Base-by-base conservation (phyloP, 2,888 invertebrate species). In the Callimorpha dominula region DNA sequence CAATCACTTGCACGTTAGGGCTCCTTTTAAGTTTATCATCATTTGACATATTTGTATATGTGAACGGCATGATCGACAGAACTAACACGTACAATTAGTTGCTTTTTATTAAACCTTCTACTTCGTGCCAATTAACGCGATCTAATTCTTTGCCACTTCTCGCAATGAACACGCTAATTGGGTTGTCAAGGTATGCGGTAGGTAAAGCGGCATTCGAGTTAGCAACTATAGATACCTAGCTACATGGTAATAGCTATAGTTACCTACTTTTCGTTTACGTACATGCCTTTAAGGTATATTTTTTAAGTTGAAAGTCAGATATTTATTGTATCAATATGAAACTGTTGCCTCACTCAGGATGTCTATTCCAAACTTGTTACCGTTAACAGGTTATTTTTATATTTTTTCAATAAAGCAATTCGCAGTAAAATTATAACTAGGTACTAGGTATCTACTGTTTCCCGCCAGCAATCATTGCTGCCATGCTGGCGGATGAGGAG, bases 141-240 rank as follows among this genome's bases (percentile, higher is more conserved):
- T 92, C 94, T 93, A 92, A 93, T 93, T 94, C 89, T 89, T 88
- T 88, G 84, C 88, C 90, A 91, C 89, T 92, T 88, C 89, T 87
- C 91, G 90, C 90, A 88, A 91, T 85, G 88, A 86, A 88, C 87
- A 82, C 79, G 92, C 89, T 93, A 94, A 93, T 92, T 92, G 87
- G 90, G 83, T 87, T 92, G 92, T 93, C 93, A 93, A 93, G 93
- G 92, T 92, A 87, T 85, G 83, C 77, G 74, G 76, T 77, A 78
- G 75, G 78, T 78, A 78, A 72, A 72, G 71, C 79, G 78, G 76
- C 69, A 71, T 73, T 68, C 71, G 67, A 68, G 81, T 81, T 79
- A 83, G 73, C 69, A 73, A 67, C 54, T 46, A 52, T 73, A 65
- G 70, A 40, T 62, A 12, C 14, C 0, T 42, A 67, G n/a, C 65